Conservation (phyloP, 2,888 invertebrate genomes). For the Acleris laterana region DNA sequence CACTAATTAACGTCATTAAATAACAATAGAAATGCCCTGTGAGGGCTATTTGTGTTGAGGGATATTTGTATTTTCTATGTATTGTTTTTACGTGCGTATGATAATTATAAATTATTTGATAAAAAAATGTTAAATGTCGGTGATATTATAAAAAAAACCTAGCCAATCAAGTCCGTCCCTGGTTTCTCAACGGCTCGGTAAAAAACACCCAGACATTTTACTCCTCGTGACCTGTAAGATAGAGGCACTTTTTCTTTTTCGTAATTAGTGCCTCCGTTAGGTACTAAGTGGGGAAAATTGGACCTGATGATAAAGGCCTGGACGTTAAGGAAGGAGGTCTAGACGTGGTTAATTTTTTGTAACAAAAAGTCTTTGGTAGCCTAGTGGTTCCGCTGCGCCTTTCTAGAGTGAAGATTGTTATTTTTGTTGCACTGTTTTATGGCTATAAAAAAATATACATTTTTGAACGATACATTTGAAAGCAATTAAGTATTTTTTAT, state of each 20-base stretch:
- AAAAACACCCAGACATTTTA: constrained; percentile 74
- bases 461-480: too few species aligned
- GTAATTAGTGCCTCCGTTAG: constrained; percentile 51
- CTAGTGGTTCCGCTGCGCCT: not conserved
- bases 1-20: not conserved
- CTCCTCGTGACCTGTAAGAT: constrained; percentile 60
- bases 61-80: not conserved
- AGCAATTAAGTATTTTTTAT: too few species aligned
- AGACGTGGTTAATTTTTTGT: constrained; percentile 3
- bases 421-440: too few species aligned
- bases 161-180: constrained; percentile 48
- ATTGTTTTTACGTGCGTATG: not conserved
- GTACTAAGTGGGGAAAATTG: constrained; percentile 20
- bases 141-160: not conserved
- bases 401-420: too few species aligned
- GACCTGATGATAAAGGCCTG: constrained; percentile 13
- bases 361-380: not conserved
- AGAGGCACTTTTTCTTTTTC: constrained; percentile 43
- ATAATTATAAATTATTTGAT: too few species aligned
- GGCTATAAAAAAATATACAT: too few species aligned
- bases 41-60: too few species aligned
- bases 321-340: constrained; percentile 7
- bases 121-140: too few species aligned
- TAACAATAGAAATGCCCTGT: too few species aligned
- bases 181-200: constrained; percentile 53